Conservation (phyloP, 2,888 invertebrate genomes). For the Microctonus brassicae region DNA sequence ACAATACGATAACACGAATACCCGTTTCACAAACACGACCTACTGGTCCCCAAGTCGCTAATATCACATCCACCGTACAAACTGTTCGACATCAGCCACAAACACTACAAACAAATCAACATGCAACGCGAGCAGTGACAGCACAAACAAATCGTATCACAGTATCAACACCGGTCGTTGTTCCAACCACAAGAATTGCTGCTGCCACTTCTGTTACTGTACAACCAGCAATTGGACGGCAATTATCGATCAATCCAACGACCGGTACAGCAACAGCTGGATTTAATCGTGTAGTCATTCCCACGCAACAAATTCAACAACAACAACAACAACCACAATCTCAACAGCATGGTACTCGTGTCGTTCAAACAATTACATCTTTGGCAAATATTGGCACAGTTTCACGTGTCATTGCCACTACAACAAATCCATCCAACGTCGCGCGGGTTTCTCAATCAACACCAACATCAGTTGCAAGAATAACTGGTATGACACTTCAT, state of each 20-base stretch:
- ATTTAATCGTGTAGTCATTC: constrained; percentile 65
- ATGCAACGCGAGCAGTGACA: constrained; percentile 54
- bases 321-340: constrained; percentile 52
- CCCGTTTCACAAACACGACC: constrained; percentile 61
- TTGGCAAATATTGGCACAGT: constrained; percentile 61
- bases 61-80: constrained; percentile 55
- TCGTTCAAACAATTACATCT: constrained; percentile 65
- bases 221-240: constrained; percentile 60
- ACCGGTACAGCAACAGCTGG: constrained; percentile 55
- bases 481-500: constrained; percentile 65
- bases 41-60: constrained; percentile 57
- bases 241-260: constrained; percentile 61
- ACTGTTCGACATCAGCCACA: constrained; percentile 57
- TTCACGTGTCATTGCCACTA: constrained; percentile 63
- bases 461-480: constrained; percentile 62
- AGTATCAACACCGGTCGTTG: constrained; percentile 62
- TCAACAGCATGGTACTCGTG: constrained; percentile 53
- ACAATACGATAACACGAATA: constrained; percentile 59
- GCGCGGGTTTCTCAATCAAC: constrained; percentile 60
- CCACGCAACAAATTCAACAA: constrained; percentile 62
- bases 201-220: constrained; percentile 60
- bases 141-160: constrained; percentile 63
- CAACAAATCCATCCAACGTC: constrained; percentile 56
- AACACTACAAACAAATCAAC: constrained; percentile 62
- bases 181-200: constrained; percentile 60